A percentile compares a stretch with the other conserved stretches of the same genome.
These are phyloP conservation scores for Parnassius smintheus DNA, from an alignment of 2,888 invertebrate genomes.

Conservation along the genomic window DNA sequence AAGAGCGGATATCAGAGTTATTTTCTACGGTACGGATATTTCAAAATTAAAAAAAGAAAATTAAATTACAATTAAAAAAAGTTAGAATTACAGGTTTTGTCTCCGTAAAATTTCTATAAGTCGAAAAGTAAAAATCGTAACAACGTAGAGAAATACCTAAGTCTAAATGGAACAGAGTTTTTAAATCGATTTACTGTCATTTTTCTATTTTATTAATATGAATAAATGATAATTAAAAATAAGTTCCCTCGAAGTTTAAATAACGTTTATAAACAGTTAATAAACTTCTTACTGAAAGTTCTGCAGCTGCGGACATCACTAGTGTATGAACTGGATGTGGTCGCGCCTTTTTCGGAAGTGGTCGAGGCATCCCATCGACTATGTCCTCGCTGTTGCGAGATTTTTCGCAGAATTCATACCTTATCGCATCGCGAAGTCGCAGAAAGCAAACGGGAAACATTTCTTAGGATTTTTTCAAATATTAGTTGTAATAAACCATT, in stretches of 20 bases:
- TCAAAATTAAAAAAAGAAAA: too few species aligned
- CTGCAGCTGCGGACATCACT: conserved; percentile 9
- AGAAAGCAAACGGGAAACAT: conserved; percentile 33
- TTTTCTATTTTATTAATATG: too few species aligned
- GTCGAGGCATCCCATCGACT: conserved; percentile 31
- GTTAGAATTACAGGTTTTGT: too few species aligned
- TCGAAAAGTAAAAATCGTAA: too few species aligned
- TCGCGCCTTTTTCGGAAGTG: conserved; percentile 52
- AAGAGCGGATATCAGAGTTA: too few species aligned
- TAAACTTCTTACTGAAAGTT: background rate
- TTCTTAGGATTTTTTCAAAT: conserved; percentile 20
- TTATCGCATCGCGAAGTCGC: conserved; percentile 26
- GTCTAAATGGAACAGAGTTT: too few species aligned
- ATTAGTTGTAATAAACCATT: background rate
- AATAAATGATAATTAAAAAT: background rate
- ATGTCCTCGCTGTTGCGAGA: conserved; percentile 23
- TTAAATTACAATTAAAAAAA: too few species aligned
- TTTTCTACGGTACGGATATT: too few species aligned
- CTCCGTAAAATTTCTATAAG: too few species aligned
- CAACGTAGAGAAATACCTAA: too few species aligned
- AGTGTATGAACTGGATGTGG: conserved; percentile 32
- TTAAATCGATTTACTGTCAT: too few species aligned
- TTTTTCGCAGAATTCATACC: conserved; percentile 46
- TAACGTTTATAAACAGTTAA: too few species aligned
- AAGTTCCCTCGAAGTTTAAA: background rate